phyloP scores from a whole-genome alignment of 2,113 vertebrate genomes.

The Eretmochelys imbricata region DNA sequence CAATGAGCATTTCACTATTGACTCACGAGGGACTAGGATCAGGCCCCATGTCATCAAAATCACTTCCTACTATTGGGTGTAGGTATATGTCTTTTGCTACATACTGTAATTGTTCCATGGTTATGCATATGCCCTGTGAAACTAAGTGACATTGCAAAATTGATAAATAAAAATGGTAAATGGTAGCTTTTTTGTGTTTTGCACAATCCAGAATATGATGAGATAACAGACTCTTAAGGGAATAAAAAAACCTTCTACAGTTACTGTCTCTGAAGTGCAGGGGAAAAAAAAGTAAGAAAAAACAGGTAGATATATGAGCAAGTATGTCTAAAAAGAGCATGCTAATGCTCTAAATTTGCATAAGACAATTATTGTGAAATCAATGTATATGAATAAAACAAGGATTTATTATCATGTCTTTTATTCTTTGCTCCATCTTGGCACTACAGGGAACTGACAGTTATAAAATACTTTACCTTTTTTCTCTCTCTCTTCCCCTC shows the following conservation, averaged over 20 bases:
- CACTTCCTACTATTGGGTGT: neutral
- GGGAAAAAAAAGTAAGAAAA: slow-evolving; percentile 7
- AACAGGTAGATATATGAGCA: slow-evolving; percentile 8
- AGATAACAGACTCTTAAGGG: neutral
- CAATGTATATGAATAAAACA: slow-evolving; percentile 32
- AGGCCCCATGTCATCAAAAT: neutral
- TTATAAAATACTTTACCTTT: slow-evolving; percentile 41
- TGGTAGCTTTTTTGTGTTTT: neutral
- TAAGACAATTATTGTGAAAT: slow-evolving; percentile 57
- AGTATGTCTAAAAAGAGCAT: neutral
- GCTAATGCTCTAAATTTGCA: slow-evolving; percentile 58
- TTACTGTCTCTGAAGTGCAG: slow-evolving; percentile 7
- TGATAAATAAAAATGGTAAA: slow-evolving; percentile 13
- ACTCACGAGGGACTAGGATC: neutral
- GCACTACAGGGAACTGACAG: slow-evolving; percentile 14
- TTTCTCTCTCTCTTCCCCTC: neutral
- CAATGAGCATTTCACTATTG: neutral
- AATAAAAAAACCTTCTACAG: neutral
- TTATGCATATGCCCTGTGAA: neutral
- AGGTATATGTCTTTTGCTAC: neutral
- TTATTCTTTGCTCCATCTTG: slow-evolving; percentile 55
- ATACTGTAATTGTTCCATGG: neutral
- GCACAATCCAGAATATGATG: slow-evolving; percentile 25
- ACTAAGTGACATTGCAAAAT: neutral
- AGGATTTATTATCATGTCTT: slow-evolving; percentile 48